Percentiles rank a stretch among this genome's conserved stretches.
Conservation (phyloP, 2,888 invertebrate species). For the Icerya purchasi region DNA sequence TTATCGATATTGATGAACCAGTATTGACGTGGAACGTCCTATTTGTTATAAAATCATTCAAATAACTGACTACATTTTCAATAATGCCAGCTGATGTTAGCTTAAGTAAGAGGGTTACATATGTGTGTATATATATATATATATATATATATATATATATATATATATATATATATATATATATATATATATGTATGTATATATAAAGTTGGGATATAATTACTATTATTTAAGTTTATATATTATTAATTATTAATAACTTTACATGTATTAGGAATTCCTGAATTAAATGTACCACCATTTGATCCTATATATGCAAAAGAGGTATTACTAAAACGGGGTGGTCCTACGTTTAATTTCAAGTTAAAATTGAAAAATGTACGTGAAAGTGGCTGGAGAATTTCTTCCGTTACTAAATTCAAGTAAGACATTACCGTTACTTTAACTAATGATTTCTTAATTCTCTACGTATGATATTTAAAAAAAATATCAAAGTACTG, state of each 20-base stretch:
- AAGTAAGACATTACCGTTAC: slow-evolving; percentile 17
- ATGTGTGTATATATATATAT: background rate
- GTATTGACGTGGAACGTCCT: no score
- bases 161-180: background rate
- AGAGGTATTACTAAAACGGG: slow-evolving; percentile 21
- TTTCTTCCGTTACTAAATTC: slow-evolving; percentile 22
- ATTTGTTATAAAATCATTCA: no score
- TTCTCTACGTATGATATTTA: no score
- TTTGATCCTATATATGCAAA: slow-evolving; percentile 23
- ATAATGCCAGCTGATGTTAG: no score
- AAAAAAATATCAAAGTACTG: no score
- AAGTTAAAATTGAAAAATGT: slow-evolving; percentile 22
- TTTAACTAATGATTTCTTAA: no score
- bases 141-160: background rate
- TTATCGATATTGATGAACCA: no score
- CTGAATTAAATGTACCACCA: slow-evolving; percentile 22
- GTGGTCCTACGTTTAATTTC: slow-evolving; percentile 20
- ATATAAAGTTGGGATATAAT: background rate
- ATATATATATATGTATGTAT: background rate
- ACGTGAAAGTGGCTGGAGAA: slow-evolving; percentile 22
- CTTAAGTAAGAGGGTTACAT: no score
- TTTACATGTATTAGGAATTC: slow-evolving; percentile 19
- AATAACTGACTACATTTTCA: no score
- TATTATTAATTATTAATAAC: background rate
- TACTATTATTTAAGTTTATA: background rate